Percentiles rank a stretch among this genome's conserved stretches.
These are phyloP conservation scores for Picathartes gymnocephalus DNA, from an alignment of 2,113 vertebrate genomes.

Conservation along the genomic window DNA sequence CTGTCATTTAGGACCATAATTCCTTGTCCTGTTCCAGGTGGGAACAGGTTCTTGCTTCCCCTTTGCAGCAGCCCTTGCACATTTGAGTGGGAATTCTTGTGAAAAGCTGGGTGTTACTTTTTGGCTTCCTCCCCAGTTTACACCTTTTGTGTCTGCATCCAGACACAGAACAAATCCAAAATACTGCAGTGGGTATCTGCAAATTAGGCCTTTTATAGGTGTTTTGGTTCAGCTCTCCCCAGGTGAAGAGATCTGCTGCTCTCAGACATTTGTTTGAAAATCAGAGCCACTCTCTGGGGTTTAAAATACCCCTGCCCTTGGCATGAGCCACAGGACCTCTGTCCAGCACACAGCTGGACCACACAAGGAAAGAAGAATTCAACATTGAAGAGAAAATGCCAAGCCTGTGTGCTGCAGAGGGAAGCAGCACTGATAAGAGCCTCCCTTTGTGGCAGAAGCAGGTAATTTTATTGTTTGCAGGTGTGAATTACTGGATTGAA, in stretches of 20 bases:
- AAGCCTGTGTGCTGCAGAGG: neutral
- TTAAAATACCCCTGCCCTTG: neutral
- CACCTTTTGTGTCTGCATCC: neutral
- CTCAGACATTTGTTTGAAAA: neutral
- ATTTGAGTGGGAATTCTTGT: neutral
- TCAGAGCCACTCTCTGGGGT: neutral
- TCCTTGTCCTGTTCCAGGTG: neutral
- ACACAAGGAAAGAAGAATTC: neutral
- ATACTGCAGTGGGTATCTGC: neutral
- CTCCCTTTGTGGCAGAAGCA: neutral
- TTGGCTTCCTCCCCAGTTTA: neutral
- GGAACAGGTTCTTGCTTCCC: neutral
- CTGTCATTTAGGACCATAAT: neutral
- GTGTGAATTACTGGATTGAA: conserved; percentile 8
- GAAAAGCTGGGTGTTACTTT: neutral
- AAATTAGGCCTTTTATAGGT: fast-evolving
- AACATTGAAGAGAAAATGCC: neutral
- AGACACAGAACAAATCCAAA: neutral
- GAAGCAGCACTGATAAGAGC: neutral
- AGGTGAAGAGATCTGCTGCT: neutral
- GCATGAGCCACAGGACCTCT: neutral
- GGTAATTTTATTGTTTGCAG: conserved; percentile 28
- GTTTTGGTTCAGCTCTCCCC: neutral
- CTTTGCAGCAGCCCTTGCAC: neutral
- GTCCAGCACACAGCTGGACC: neutral